Percentiles rank a stretch among this genome's conserved stretches.
Evolutionary conservation across 2,797 vertebrate genomes (phyloP).

Genomic region (Artibeus lituratus): DNA sequence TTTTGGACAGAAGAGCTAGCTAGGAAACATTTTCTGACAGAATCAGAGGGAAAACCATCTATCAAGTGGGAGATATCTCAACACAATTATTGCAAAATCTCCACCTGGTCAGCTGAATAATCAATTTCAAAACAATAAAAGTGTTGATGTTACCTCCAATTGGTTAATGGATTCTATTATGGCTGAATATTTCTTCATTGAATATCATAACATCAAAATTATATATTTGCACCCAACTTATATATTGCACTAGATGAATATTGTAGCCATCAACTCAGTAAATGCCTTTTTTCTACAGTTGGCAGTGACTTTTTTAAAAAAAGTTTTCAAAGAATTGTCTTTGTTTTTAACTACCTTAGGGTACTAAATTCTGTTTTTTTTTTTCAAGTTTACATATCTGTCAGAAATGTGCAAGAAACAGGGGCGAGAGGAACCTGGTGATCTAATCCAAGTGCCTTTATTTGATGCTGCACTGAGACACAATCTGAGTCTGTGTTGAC

Average conservation of each 20-base stretch:
- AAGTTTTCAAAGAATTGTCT: neutral
- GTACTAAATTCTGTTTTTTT: neutral
- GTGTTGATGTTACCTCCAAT: neutral
- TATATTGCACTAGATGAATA: neutral
- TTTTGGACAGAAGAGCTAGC: neutral
- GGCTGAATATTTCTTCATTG: neutral
- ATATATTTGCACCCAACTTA: neutral
- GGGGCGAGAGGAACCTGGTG: no score
- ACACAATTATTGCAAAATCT: conserved; percentile 15
- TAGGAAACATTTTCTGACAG: conserved; percentile 28
- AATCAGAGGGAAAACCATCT: conserved; percentile 26
- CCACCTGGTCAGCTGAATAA: conserved; percentile 5
- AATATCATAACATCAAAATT: conserved; percentile 11
- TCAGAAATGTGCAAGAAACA: no score
- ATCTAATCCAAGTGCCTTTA: no score
- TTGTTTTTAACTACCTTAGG: neutral
- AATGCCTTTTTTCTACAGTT: neutral
- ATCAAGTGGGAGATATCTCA: neutral
- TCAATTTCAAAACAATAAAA: conserved; percentile 4
- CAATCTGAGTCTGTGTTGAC: no score
- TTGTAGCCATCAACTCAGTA: neutral
- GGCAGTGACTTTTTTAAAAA: neutral
- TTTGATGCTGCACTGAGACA: no score
- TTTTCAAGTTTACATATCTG: neutral
- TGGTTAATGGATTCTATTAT: neutral